Conservation (phyloP, 2,113 vertebrate genomes). For the cattle (Bos taurus) region DNA sequence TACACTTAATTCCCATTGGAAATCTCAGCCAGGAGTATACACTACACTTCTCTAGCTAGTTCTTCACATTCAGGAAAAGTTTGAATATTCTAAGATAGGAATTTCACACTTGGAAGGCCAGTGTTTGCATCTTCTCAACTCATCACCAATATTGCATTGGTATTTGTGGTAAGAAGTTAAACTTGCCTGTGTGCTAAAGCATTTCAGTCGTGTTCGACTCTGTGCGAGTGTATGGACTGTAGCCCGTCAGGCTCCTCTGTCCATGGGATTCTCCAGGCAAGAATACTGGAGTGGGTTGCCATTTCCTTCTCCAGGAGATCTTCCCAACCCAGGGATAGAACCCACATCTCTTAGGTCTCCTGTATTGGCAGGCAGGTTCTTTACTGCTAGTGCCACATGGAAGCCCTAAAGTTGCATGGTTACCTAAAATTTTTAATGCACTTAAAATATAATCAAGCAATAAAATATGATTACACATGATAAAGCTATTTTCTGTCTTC, state of each 20-base stretch:
- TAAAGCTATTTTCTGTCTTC: slow-evolving; percentile 26
- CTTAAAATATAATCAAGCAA: slow-evolving; percentile 12
- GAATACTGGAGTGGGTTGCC: neutral
- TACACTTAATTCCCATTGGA: neutral
- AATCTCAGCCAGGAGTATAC: neutral
- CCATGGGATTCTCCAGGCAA: neutral
- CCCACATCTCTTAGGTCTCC: neutral
- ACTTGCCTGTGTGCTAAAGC: neutral
- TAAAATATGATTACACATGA: neutral
- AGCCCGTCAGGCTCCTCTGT: neutral
- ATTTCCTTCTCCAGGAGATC: neutral
- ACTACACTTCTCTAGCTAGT: neutral
- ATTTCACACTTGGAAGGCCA: neutral
- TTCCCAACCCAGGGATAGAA: neutral
- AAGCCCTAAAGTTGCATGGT: neutral
- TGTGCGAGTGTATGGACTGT: neutral
- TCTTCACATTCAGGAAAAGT: neutral
- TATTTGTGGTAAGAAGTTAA: neutral
- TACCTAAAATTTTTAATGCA: neutral
- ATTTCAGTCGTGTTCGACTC: neutral
- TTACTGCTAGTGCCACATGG: neutral
- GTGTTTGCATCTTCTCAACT: neutral
- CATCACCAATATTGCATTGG: neutral
- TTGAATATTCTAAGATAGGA: neutral
- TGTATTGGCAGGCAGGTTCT: neutral